Evolutionary conservation across 2,888 invertebrate species (phyloP).

Genomic region (Neelides folsomi): DNA sequence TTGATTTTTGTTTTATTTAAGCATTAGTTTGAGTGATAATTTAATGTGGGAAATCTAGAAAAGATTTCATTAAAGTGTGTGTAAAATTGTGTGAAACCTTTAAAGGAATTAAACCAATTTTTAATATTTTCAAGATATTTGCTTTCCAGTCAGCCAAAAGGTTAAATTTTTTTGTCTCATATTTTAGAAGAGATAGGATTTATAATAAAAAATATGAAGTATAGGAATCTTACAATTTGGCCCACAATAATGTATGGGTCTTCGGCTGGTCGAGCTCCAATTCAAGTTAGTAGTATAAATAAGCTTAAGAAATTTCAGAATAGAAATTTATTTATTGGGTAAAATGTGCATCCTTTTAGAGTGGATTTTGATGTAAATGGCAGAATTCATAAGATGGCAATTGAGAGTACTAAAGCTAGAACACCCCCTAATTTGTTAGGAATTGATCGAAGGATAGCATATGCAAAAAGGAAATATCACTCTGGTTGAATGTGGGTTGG

Average conservation of each 20-base stretch:
- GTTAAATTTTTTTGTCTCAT: slow-evolving; percentile 44
- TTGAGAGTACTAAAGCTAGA: slow-evolving; percentile 50
- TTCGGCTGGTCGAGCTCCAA: slow-evolving; percentile 57
- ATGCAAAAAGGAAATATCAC: slow-evolving; percentile 73
- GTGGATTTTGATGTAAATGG: slow-evolving; percentile 47
- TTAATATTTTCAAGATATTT: slow-evolving; percentile 57
- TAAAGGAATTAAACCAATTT: slow-evolving; percentile 47
- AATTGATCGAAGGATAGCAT: slow-evolving; percentile 64
- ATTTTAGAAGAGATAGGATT: slow-evolving; percentile 43
- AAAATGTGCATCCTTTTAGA: slow-evolving; percentile 49
- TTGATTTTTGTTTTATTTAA: too few relatives aligned
- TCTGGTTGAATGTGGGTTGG: slow-evolving; percentile 68
- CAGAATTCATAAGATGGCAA: slow-evolving; percentile 52
- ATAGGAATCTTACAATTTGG: slow-evolving; percentile 48
- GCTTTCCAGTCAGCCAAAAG: slow-evolving; percentile 52
- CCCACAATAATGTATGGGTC: slow-evolving; percentile 49
- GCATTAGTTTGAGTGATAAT: too few relatives aligned
- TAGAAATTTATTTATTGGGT: slow-evolving; percentile 38
- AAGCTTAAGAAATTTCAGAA: slow-evolving; percentile 45
- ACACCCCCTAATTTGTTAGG: slow-evolving; percentile 68
- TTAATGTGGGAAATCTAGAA: too few relatives aligned
- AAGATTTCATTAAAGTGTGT: too few relatives aligned
- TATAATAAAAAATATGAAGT: slow-evolving; percentile 48
- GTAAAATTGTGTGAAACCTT: slow-evolving; percentile 43
- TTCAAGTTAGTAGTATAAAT: slow-evolving; percentile 54